Evolutionary conservation across 2,113 vertebrate species (phyloP).

Genomic region (Oceanodroma tethys): DNA sequence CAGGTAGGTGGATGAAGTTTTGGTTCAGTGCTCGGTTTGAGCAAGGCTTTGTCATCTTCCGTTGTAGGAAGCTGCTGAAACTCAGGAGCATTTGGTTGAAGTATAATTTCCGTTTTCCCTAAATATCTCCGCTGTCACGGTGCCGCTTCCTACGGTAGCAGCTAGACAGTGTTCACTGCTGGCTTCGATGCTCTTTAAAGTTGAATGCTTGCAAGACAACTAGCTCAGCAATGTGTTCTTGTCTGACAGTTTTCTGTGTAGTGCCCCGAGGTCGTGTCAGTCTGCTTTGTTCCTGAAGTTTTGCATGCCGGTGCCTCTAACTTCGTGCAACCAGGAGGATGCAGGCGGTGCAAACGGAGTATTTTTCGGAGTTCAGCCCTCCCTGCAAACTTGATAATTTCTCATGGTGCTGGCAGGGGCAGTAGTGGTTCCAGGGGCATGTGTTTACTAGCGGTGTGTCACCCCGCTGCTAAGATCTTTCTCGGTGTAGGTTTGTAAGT

Average conservation of each 20-base stretch:
- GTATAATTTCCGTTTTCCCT: not conserved
- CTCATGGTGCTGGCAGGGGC: not conserved
- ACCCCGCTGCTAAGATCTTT: not conserved
- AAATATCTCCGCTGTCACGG: not conserved
- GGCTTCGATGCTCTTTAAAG: not conserved
- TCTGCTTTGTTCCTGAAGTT: not conserved
- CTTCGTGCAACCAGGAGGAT: not conserved
- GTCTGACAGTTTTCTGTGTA: not conserved
- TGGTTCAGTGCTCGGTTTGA: not conserved
- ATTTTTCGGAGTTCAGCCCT: not conserved
- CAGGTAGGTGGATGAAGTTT: not conserved
- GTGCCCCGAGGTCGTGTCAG: not conserved
- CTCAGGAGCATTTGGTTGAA: not conserved
- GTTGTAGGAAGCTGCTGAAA: not conserved
- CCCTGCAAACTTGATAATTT: no score
- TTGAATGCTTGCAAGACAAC: not conserved
- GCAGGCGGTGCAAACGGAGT: not conserved
- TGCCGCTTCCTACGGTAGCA: not conserved
- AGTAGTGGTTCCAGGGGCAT: not conserved
- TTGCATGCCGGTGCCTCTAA: not conserved
- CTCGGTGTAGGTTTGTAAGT: not conserved
- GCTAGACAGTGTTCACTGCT: not conserved
- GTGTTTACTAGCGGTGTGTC: accelerated
- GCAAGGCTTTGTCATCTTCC: not conserved
- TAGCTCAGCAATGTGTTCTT: not conserved